Base-by-base conservation (phyloP, 2,888 invertebrate species). In the Tiphia femorata region DNA sequence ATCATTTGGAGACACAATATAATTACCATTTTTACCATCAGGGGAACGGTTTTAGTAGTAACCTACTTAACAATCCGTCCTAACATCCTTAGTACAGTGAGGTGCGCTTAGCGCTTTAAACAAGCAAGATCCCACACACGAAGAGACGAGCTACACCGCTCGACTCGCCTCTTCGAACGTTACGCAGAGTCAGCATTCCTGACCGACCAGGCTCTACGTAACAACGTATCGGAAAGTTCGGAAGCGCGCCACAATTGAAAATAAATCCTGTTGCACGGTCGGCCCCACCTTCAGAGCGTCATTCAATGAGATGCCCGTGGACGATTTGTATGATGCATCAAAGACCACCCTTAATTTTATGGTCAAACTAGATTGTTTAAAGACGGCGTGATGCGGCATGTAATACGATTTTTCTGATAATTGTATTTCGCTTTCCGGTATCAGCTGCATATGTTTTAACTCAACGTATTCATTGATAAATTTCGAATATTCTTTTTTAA, bases 381-480 rank as follows among this genome's bases (percentile, higher is more conserved):
- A 21, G 1, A 52, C 49, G 0, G 27, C 44, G 12, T 58, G 58
- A 5, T 53, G 58, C 2, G 53, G 49, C n/a, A 58, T 14, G 14
- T 49, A 58, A 6, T 41, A 50, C 19, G n/a, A 2, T 10, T 40
- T 20, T 16, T 7, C 35, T 7, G 7, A 7, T 3, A 7, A 35
- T 10, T 40, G 2, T 19, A n/a, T 2, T 2, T 19, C 10, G 3
- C 10, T 40, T 29, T 17, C n/a, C 1, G 17, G 2, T 17, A 46
- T 3, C 16, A 21, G 1, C n/a, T 10, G 30, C 57, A 61, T 38
- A 16, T 57, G 57, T 0, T 33, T 42, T 2, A 57, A 25, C 0
- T 16, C 2, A 4, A 16, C 17, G 8, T 60, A 60, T 12, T 60
- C 56, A 3, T 49, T 20, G 0, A 60, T 44, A 27, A 60, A 49